Conservation (phyloP, 64 coral and sea anemone species). For the Dendronephthya gigantea region DNA sequence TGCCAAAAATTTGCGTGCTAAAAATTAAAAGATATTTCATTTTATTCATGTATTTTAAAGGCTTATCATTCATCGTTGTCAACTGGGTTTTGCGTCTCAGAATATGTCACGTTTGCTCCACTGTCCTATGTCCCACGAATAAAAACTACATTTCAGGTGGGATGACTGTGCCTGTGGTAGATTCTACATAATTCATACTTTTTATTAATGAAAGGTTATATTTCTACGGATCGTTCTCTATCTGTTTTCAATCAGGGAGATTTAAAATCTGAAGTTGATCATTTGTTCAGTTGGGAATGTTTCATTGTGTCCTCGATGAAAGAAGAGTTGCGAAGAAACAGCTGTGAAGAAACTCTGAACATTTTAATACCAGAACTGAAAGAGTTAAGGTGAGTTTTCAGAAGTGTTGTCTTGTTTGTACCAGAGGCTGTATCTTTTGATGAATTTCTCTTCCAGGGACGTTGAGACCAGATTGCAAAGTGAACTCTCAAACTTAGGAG, state of each 20-base stretch:
- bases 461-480: neutral
- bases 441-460: neutral
- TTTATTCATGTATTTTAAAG: neutral
- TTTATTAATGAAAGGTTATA: too few relatives aligned
- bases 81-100: neutral
- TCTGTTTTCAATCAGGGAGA: neutral
- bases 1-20: too few relatives aligned
- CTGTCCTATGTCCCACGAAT: neutral
- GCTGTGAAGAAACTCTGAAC: neutral
- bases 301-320: neutral
- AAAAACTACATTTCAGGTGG: neutral
- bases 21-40: neutral
- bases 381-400: neutral
- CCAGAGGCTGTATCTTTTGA: neutral
- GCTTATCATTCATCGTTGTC: conserved; percentile 4
- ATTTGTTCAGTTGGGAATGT: neutral
- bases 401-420: neutral
- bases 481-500: neutral
- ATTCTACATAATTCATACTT: too few relatives aligned
- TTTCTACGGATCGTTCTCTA: too few relatives aligned
- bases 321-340: neutral
- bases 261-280: neutral
- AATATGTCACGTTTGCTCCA: neutral
- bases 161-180: neutral
- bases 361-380: neutral